Base-by-base conservation (phyloP, 92 coral and sea anemone species). In the Metridium senile region DNA sequence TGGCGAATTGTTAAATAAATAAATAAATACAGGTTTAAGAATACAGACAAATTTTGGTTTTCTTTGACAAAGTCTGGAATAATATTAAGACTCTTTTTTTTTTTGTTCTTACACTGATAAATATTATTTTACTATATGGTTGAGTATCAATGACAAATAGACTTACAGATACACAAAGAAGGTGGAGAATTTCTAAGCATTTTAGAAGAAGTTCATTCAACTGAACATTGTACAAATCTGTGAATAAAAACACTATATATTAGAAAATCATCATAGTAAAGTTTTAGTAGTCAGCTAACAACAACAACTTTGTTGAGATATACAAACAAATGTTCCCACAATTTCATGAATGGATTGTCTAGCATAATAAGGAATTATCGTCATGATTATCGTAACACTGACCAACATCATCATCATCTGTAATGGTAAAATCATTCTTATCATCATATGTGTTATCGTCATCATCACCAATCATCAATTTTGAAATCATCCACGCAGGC, bases 131-230 rank as follows among this genome's bases (percentile, higher is more conserved):
- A n/a, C n/a, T 39, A 39, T 39, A 39, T 39, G 13, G 8, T 4
- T 4, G 49, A 39, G 13, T 39, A 39, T 39, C 6, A 4, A 39
- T 6, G 13, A 19, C 4, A 19, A 54, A 16, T 21, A 3, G 3
- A 54, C 71, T 63, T 64, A 45, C 74, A 26, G 66, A 10, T 43
- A 45, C 11, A 51, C 74, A 64, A 11, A 65, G 27, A 30, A 74
- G 26, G 33, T 65, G 69, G 23, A 61, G 61, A 11, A 61, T 34
- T 26, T 61, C 69, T 74, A 74, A 20, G 43, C 71, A 33, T 28
- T 53, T 53, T 9, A 22, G 10, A 11, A 53, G 11, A 54, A 71
- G 65, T 13, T 71, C 76, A 71, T 74, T 59, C 70, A 74, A 57
- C 29, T 74, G 68, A 22, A 58, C 33, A 19, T 25, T 47, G 23